These are phyloP conservation scores for Augochlorella aurata DNA, from an alignment of 2,888 invertebrate species.

Conservation along the genomic window DNA sequence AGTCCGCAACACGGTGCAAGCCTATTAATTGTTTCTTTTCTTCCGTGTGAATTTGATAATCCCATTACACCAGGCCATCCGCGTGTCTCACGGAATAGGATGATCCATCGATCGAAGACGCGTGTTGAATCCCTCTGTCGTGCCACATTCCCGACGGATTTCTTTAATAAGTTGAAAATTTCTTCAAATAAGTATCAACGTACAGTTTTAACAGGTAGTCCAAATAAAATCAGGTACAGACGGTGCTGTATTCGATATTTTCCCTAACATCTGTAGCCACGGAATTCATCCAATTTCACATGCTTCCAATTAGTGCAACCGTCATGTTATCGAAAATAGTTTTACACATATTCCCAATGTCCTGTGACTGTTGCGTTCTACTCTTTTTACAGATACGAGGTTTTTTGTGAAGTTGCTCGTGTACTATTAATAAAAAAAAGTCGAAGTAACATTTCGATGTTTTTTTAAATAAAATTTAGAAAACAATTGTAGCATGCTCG, in stretches of 20 bases:
- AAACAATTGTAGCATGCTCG: neutral
- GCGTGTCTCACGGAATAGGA: neutral
- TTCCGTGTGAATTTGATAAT: neutral
- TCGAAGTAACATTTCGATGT: neutral
- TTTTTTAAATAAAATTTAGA: neutral
- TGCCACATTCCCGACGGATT: neutral
- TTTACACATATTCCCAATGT: neutral
- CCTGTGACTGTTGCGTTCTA: neutral
- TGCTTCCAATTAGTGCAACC: neutral
- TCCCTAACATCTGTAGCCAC: neutral
- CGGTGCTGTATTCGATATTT: neutral
- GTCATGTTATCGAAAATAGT: neutral
- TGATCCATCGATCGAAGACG: neutral
- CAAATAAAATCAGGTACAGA: neutral
- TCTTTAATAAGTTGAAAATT: no score
- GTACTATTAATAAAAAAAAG: neutral
- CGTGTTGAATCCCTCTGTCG: neutral
- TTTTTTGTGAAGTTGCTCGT: neutral
- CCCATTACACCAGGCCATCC: neutral
- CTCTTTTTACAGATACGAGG: neutral
- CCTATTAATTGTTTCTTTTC: no score
- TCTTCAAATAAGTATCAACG: no score
- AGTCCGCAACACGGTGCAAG: no score
- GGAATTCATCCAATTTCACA: constrained; percentile 3
- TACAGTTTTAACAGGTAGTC: neutral